Percentiles rank a stretch among this genome's conserved stretches.
These are phyloP conservation scores for Pleuronectes platessa DNA, from an alignment of 2,113 vertebrate species.

Conservation along the genomic window DNA sequence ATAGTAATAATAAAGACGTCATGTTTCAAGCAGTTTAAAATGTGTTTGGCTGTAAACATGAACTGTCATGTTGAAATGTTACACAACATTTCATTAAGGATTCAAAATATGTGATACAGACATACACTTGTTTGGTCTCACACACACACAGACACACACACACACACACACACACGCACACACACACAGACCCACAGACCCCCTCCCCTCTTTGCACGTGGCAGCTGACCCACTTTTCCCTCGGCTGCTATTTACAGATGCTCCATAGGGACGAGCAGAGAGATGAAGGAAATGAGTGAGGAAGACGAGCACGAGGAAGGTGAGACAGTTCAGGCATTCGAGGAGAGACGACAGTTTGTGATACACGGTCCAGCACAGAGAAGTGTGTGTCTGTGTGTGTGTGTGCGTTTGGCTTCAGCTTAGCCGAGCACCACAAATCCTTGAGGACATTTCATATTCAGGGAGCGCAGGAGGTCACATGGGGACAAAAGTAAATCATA, in stretches of 20 bases:
- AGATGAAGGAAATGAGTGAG: slow-evolving; percentile 59
- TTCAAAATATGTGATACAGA: slow-evolving; percentile 3
- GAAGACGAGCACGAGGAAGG: slow-evolving; percentile 51
- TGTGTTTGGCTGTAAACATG: neutral
- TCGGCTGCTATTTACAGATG: slow-evolving; percentile 82
- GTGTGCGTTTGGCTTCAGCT: slow-evolving; percentile 13
- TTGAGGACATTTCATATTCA: slow-evolving; percentile 57
- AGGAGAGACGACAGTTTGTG: slow-evolving; percentile 63
- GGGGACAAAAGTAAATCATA: slow-evolving; percentile 70
- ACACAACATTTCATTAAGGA: neutral
- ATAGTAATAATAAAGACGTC: too few species aligned
- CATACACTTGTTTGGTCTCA: neutral
- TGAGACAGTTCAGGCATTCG: slow-evolving; percentile 44
- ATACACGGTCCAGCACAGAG: slow-evolving; percentile 42
- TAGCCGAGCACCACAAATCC: slow-evolving; percentile 49
- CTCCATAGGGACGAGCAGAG: slow-evolving; percentile 72
- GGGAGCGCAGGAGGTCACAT: slow-evolving; percentile 59
- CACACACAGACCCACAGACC: slow-evolving; percentile 25
- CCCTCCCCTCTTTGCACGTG: slow-evolving; percentile 33
- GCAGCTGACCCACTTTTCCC: slow-evolving; percentile 81
- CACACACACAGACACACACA: slow-evolving; percentile 26
- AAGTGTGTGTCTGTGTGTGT: slow-evolving; percentile 35
- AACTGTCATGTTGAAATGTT: neutral
- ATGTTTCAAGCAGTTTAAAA: too few species aligned
- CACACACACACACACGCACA: slow-evolving; percentile 22